Percentiles rank a stretch among this genome's conserved stretches.
Evolutionary conservation across 1,140 invertebrate species (phyloP).

Genomic region (Hormaphis cornu): DNA sequence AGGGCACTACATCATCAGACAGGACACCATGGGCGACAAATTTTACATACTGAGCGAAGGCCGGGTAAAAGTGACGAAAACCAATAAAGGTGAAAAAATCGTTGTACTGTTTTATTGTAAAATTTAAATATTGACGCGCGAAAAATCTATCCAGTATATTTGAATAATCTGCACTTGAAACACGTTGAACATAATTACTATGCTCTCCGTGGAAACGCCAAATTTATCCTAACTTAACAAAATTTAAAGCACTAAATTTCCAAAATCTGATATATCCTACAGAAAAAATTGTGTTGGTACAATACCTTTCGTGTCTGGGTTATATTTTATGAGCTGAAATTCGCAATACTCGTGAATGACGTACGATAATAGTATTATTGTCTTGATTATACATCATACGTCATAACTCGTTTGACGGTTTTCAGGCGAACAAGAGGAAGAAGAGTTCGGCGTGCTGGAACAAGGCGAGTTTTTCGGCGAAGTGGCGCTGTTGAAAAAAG

Average conservation of each 20-base stretch:
- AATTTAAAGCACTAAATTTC: too few relatives aligned
- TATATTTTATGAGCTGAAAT: too few relatives aligned
- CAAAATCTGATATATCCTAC: too few relatives aligned
- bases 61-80: constrained; percentile 56
- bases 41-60: constrained; percentile 83
- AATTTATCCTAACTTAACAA: too few relatives aligned
- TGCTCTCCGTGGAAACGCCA: too few relatives aligned
- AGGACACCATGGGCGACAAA: constrained; percentile 76
- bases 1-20: constrained; percentile 72
- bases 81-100: constrained; percentile 41
- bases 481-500: constrained; percentile 59
- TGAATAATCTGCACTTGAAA: too few relatives aligned
- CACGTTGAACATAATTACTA: too few relatives aligned
- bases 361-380: too few relatives aligned
- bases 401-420: background rate
- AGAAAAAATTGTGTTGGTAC: too few relatives aligned
- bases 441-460: constrained; percentile 49
- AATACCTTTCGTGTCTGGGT: too few relatives aligned
- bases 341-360: too few relatives aligned
- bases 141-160: background rate
- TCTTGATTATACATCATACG: too few relatives aligned
- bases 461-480: constrained; percentile 62
- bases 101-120: background rate
- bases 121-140: background rate
- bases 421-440: constrained; percentile 44